Conservation (phyloP, 2,113 vertebrate species). For the Thamnaconus septentrionalis region DNA sequence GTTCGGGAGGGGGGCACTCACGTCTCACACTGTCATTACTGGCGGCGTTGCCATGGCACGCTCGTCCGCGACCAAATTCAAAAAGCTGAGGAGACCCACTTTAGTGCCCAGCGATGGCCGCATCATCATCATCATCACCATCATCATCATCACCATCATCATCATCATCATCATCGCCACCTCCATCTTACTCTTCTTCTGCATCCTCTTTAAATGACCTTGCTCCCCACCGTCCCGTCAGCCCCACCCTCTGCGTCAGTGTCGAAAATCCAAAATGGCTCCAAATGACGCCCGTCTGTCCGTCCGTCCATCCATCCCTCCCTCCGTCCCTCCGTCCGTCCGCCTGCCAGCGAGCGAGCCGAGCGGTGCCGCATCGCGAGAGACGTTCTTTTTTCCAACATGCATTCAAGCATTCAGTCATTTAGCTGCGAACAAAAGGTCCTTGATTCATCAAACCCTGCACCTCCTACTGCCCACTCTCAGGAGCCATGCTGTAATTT, state of each 20-base stretch:
- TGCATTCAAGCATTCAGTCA: conserved; percentile 34
- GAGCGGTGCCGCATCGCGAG: conserved; percentile 5
- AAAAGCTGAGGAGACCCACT: conserved; percentile 45
- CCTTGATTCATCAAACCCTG: conserved; percentile 67
- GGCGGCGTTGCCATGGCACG: conserved; percentile 40
- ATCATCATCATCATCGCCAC: no score
- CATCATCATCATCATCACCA: conserved; percentile 32
- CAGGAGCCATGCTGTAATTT: conserved; percentile 65
- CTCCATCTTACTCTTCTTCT: conserved; percentile 11
- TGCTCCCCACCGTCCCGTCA: conserved; percentile 31
- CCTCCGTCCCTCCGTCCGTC: no score
- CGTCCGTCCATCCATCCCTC: conserved; percentile 10
- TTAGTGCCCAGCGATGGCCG: conserved; percentile 31
- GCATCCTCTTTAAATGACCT: conserved; percentile 64
- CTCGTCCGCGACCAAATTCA: conserved; percentile 39
- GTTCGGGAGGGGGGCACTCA: not conserved
- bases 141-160: no score
- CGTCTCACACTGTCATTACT: conserved; percentile 28
- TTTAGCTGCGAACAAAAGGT: conserved; percentile 66
- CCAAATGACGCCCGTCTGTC: conserved; percentile 52
- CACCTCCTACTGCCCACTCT: conserved; percentile 64
- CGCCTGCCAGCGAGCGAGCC: no score
- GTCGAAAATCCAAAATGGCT: conserved; percentile 55
- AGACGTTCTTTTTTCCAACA: conserved; percentile 42
- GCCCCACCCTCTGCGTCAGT: conserved; percentile 31